Percentiles rank a stretch among this genome's conserved stretches.
Conservation (phyloP, 2,797 vertebrate species). For the Limnodromus scolopaceus region DNA sequence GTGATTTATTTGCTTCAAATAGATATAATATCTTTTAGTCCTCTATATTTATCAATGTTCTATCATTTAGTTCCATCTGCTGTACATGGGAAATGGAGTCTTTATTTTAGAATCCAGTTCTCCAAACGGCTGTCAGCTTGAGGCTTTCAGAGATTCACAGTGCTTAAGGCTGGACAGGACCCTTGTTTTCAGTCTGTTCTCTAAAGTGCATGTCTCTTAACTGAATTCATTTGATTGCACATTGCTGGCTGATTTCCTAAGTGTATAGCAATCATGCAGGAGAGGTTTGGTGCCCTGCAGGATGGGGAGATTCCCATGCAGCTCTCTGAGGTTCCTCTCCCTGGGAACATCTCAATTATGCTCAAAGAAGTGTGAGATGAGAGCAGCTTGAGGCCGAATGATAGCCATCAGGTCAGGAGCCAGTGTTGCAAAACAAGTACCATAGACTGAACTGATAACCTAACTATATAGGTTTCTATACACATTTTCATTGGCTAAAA, state of each 20-base stretch:
- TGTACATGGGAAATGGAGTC: background rate
- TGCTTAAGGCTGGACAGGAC: background rate
- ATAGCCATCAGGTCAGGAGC: background rate
- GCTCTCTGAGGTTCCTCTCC: background rate
- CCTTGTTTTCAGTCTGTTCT: background rate
- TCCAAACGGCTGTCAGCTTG: background rate
- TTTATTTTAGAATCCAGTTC: slow-evolving; percentile 45
- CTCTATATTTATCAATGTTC: slow-evolving; percentile 48
- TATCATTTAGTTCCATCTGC: slow-evolving; percentile 62
- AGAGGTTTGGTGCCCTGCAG: background rate
- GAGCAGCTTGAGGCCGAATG: background rate
- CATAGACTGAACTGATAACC: background rate
- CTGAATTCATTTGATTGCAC: background rate
- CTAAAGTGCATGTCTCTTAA: background rate
- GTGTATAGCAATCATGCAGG: background rate
- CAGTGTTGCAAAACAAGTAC: background rate
- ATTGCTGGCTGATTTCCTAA: background rate
- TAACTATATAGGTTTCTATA: background rate
- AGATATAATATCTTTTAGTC: slow-evolving; percentile 12
- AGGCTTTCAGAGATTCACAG: background rate
- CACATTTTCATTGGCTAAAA: background rate
- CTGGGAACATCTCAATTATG: background rate
- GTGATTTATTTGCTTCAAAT: slow-evolving; percentile 48
- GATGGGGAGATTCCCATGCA: background rate
- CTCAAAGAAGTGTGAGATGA: background rate